Evolutionary conservation across 2,797 vertebrate species (phyloP).

Genomic region (Hyperoplus lanceolatus): DNA sequence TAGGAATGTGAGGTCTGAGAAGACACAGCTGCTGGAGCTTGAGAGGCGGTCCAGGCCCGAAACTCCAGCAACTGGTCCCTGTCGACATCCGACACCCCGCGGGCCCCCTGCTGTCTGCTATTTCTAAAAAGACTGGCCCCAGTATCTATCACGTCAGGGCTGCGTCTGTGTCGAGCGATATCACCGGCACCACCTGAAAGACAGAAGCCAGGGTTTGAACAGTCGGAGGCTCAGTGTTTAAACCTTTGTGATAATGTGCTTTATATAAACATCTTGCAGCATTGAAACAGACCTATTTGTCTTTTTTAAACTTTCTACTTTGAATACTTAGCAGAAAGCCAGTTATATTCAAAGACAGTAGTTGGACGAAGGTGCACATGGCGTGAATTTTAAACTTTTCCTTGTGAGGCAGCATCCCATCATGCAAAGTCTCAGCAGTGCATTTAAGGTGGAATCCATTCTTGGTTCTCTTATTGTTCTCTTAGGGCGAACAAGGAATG

Average conservation of each 20-base stretch:
- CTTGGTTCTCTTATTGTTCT: background rate
- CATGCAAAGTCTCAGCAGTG: background rate
- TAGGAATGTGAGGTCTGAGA: slow-evolving; percentile 84
- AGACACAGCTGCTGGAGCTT: slow-evolving; percentile 83
- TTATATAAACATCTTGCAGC: background rate
- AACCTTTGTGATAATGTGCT: slow-evolving; percentile 4
- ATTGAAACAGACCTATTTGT: background rate
- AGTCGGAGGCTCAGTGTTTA: slow-evolving; percentile 20
- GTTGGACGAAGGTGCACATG: background rate
- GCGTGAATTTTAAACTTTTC: background rate
- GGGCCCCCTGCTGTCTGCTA: slow-evolving; percentile 64
- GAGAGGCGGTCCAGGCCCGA: slow-evolving; percentile 59
- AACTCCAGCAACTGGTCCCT: slow-evolving; percentile 82
- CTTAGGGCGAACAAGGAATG: background rate
- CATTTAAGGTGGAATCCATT: background rate
- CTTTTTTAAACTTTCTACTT: background rate
- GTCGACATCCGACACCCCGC: slow-evolving; percentile 78
- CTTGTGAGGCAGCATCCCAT: background rate
- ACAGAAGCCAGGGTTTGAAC: background rate
- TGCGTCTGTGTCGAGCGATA: slow-evolving; percentile 30
- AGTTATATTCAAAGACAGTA: background rate
- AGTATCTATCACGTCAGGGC: slow-evolving; percentile 47
- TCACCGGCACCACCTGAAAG: slow-evolving; percentile 41
- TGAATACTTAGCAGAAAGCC: background rate
- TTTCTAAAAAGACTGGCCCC: slow-evolving; percentile 73